phyloP scores from a whole-genome alignment of 2,113 vertebrate genomes.

The Oriolus oriolus region DNA sequence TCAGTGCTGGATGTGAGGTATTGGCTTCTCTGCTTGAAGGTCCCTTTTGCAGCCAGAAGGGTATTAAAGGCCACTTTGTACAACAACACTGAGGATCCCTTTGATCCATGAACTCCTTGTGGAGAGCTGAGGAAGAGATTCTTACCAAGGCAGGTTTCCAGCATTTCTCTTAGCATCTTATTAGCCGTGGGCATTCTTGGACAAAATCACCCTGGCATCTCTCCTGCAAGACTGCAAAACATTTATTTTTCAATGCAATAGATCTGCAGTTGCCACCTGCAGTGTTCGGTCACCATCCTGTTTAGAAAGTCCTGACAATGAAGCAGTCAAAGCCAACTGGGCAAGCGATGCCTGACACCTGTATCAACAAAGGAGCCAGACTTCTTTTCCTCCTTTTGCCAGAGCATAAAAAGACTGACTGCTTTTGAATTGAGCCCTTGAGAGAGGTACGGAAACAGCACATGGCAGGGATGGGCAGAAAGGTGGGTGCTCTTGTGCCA shows the following conservation, averaged over 20 bases:
- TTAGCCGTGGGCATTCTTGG: not conserved
- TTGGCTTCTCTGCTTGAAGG: not conserved
- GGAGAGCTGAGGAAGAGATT: not conserved
- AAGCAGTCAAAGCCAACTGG: not conserved
- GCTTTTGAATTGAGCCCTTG: not conserved
- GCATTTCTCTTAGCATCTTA: not conserved
- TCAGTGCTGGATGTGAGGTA: not conserved
- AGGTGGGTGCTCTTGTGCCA: not conserved
- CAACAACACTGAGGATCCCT: not conserved
- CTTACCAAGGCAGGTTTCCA: not conserved
- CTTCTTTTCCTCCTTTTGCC: fast-evolving
- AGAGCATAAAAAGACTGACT: not conserved
- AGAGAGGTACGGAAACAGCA: not conserved
- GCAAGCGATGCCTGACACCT: not conserved
- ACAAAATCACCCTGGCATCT: not conserved
- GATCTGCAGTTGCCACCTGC: not conserved
- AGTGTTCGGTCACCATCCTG: not conserved
- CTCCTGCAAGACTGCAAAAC: not conserved
- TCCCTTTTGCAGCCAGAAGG: not conserved
- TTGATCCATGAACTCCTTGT: not conserved
- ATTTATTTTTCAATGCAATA: not conserved
- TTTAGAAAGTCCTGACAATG: not conserved
- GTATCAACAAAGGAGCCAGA: not conserved
- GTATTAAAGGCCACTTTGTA: not conserved
- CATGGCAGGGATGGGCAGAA: not conserved